Percentiles rank a stretch among this genome's conserved stretches.
These are phyloP conservation scores for Aphidoletes aphidimyza DNA, from an alignment of 2,888 invertebrate genomes.

Conservation along the genomic window DNA sequence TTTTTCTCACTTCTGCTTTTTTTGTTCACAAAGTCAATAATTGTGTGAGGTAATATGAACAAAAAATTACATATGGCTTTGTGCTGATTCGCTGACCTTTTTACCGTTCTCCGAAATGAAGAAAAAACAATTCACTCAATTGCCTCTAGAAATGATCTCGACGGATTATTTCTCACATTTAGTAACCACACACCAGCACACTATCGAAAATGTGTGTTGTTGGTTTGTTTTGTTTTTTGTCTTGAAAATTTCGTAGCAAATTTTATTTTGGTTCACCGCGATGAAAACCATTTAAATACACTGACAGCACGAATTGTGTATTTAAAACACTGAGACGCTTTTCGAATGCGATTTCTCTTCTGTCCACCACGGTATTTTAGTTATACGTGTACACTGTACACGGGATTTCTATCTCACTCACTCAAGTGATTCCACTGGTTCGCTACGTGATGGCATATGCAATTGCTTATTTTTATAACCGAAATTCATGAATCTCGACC, in stretches of 20 bases:
- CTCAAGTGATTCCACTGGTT: neutral
- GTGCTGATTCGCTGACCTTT: slow-evolving; percentile 17
- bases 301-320: neutral
- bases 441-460: slow-evolving; percentile 24
- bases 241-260: no score
- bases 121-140: neutral
- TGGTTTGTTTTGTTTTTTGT: no score
- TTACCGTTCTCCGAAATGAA: neutral
- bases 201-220: no score
- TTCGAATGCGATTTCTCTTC: slow-evolving; percentile 31
- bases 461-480: slow-evolving; percentile 44
- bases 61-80: slow-evolving; percentile 31
- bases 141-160: neutral
- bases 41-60: slow-evolving; percentile 20
- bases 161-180: neutral
- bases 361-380: neutral
- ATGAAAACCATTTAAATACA: slow-evolving; percentile 48
- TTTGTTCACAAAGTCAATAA: neutral
- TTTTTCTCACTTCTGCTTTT: neutral
- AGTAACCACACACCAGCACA: neutral
- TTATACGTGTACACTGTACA: neutral
- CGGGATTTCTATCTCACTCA: neutral
- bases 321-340: neutral
- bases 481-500: slow-evolving; percentile 18
- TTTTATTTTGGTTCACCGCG: slow-evolving; percentile 48